Base-by-base conservation (phyloP, 2,113 vertebrate species). In the Elephantulus edwardii region DNA sequence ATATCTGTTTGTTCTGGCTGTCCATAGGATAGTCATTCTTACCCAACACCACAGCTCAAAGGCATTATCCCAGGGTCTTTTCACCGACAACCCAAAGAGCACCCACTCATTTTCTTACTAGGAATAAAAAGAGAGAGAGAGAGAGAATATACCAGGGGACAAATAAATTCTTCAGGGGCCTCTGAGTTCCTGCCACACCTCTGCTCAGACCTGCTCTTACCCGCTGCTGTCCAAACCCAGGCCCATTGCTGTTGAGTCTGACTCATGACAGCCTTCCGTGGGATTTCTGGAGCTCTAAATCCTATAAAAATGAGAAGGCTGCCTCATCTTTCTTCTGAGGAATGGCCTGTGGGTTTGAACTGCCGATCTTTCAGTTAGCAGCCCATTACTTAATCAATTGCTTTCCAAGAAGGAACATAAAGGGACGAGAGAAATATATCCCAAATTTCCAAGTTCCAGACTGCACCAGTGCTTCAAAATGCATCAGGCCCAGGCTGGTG, bases 361-460 rank as follows among this genome's bases (percentile, higher is more conserved):
- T n/a, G n/a, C n/a, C n/a, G n/a, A n/a, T n/a, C n/a, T n/a, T n/a
- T n/a, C n/a, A n/a, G n/a, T n/a, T n/a, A n/a, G n/a, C n/a, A n/a
- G n/a, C n/a, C n/a, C n/a, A n/a, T n/a, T n/a, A n/a, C n/a, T n/a
- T n/a, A n/a, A n/a, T 24, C 54, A 56, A 24, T 24, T 56, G 54
- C 64, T 89, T 60, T 48, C 58, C 44, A 33, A 38, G 52, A 11
- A n/a, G 40, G 7, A 11, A 13, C 30, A 5, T 2, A 16, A 54
- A 84, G 62, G 1, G 19, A 5, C 1, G 0, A 19, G 33, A 70
- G 10, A n/a, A 48, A 26, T n/a, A 13, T 56, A 70, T 10, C 9
- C 8, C 35, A 20, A 30, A 16, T 19, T 66, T 35, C 79, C 40
- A 33, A 24, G 48, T 19, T 38, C 81, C 46, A n/a, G 83, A 24